Percentiles rank a stretch among this genome's conserved stretches.
Conservation (phyloP, 2,797 vertebrate genomes). For the Phalloptychus januarius region DNA sequence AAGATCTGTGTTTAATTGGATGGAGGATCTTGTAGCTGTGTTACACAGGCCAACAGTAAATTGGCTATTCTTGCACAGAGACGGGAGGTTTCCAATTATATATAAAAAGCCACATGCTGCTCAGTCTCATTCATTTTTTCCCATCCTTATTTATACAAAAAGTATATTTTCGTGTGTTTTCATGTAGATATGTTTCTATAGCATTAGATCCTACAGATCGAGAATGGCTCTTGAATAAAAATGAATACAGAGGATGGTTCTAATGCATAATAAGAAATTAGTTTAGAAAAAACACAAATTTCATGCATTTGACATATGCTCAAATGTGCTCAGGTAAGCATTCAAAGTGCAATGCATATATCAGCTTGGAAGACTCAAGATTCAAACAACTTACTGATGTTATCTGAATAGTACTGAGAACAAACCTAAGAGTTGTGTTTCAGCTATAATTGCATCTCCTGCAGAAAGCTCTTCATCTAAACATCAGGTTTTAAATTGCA, state of each 20-base stretch:
- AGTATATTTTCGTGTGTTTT: slow-evolving; percentile 18
- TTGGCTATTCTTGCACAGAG: slow-evolving; percentile 48
- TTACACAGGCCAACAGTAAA: slow-evolving; percentile 59
- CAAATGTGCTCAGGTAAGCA: slow-evolving; percentile 39
- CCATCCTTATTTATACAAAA: slow-evolving; percentile 6
- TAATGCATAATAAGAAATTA: slow-evolving; percentile 10
- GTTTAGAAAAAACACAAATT: slow-evolving; percentile 29
- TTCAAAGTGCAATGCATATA: slow-evolving; percentile 31
- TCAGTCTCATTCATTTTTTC: slow-evolving; percentile 14
- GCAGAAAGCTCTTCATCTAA: slow-evolving; percentile 2
- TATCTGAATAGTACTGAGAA: slow-evolving; percentile 22
- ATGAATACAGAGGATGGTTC: background rate
- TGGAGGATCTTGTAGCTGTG: slow-evolving; percentile 58
- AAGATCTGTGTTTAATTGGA: slow-evolving; percentile 65
- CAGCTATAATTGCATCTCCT: slow-evolving; percentile 22
- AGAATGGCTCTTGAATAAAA: background rate
- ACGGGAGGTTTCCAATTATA: slow-evolving; percentile 57
- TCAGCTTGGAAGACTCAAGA: slow-evolving; percentile 19
- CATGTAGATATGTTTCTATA: slow-evolving; percentile 7
- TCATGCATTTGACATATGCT: slow-evolving; percentile 28
- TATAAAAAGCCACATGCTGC: slow-evolving; percentile 41
- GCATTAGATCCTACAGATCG: background rate
- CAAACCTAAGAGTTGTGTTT: slow-evolving; percentile 22
- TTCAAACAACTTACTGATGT: slow-evolving; percentile 45
- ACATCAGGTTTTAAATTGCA: slow-evolving; percentile 25